Percentiles rank a stretch among this genome's conserved stretches.
phyloP scores from a whole-genome alignment of 1,140 invertebrate genomes.

The Spodoptera litura region DNA sequence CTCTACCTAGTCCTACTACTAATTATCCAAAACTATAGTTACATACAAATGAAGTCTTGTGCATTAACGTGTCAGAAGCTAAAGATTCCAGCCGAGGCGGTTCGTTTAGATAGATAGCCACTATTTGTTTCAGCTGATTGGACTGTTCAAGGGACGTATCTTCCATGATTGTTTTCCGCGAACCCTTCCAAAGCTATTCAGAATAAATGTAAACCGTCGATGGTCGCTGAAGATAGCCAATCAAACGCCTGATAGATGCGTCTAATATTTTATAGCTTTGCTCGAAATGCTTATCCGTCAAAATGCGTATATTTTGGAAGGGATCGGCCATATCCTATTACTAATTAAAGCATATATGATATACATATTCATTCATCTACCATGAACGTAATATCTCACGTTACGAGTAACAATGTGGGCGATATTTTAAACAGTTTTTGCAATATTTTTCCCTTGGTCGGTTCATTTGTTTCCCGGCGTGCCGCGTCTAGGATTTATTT shows the following conservation, averaged over 20 bases:
- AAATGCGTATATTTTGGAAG: neutral
- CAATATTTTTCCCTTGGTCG: conserved; percentile 74
- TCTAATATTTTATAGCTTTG: conserved; percentile 31
- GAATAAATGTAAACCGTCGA: conserved; percentile 62
- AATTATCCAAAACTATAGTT: conserved; percentile 25
- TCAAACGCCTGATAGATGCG: conserved; percentile 54
- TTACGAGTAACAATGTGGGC: conserved; percentile 71
- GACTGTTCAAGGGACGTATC: conserved; percentile 68
- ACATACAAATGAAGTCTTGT: conserved; percentile 34
- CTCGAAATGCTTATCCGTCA: conserved; percentile 4
- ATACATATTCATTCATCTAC: conserved; percentile 1
- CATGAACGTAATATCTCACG: conserved; percentile 48
- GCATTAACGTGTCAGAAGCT: conserved; percentile 30
- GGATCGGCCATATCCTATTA: conserved; percentile 11
- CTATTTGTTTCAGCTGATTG: conserved; percentile 80
- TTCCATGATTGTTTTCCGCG: conserved; percentile 76
- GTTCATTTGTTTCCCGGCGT: conserved; percentile 75
- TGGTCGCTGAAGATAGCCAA: conserved; percentile 55
- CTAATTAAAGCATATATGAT: conserved; percentile 36
- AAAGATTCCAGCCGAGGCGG: conserved; percentile 34
- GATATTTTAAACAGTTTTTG: conserved; percentile 78
- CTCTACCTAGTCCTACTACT: conserved; percentile 6
- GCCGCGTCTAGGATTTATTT: conserved; percentile 76
- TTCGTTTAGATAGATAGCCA: conserved; percentile 65
- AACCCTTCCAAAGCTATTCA: conserved; percentile 64